Evolutionary conservation across 2,113 vertebrate species (phyloP), one percentile per base, ranked within the genome.

Genomic region (Limnothrissa miodon): DNA sequence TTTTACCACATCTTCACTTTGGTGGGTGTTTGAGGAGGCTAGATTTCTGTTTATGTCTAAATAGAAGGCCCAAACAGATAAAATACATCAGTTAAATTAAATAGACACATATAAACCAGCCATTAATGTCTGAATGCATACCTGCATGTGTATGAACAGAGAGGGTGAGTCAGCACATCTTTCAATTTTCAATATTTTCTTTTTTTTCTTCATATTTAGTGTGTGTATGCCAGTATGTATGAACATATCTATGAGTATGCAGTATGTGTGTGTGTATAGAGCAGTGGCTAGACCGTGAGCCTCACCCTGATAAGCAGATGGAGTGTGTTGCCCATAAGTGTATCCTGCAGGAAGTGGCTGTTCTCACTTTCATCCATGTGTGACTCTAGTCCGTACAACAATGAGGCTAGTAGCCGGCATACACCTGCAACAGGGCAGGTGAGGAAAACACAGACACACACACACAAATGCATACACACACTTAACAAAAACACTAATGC

Each of bases 321-420:
- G 23, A 94, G 90, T 81, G 92, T 93, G 82, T 91, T 94, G 83
- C 92, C 92, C 90, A 92, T 92, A 83, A 94, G 4, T 89, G 93
- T 91, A 89, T 91, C 91, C 87, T 94, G 91, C 62, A 95, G 92
- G 86, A 95, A 95, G 78, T 86, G 88, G 87, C 92, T 93, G 88
- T 95, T 92, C 84, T 93, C 93, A 83, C 93, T 89, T 81, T 86
- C 88, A 86, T 93, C 90, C 17, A 86, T 83, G 8, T 88, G 89
- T 83, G 80, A 80, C 84, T 91, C 87, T 25, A 90, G 82, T 45
- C 88, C 89, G 80, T 87, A 91, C 86, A 93, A 92, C 84, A 88
- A 84, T 82, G 85, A 85, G n/a, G 83, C 87, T 0, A 89, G 79
- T 80, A 89, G 83, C 33, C 81, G 78, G 81, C 87, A 92, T n/a